Evolutionary conservation across 2,888 invertebrate genomes (phyloP), one percentile per base, ranked within the genome.

Genomic region (Panorpa germanica): DNA sequence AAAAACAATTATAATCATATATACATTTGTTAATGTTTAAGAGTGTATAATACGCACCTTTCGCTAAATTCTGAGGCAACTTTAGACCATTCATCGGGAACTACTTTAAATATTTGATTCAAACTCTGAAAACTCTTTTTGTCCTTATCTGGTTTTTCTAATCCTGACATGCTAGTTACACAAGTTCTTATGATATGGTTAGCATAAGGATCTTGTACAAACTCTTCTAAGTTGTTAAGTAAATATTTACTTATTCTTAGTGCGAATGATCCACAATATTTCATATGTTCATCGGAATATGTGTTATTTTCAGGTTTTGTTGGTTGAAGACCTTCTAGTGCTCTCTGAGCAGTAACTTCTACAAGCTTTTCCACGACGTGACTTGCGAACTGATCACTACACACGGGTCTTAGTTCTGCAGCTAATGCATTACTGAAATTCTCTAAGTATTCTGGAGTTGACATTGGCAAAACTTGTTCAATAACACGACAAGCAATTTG

Each of bases 201-300:
- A 0, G 75, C 81, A 38, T 75, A 80, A 0, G 57, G 55, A 45
- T 85, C 78, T 66, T 70, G 73, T 0, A 80, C 63, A 43, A 76
- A 85, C 44, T 85, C 83, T 47, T 85, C 85, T 34, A 82, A 55
- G 55, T 86, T 86, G 48, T 86, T 86, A 1, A 82, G 50, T 13
- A 74, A 58, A 50, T 77, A 86, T 53, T 70, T 76, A 34, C 72
- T 65, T 4, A 77, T 56, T 49, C 75, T 80, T 9, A 74, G 37
- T 2, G 75, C 65, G 46, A 76, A 77, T 8, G 65, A 55, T 3
- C 63, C 56, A 39, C 73, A 78, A 25, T 53, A 57, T 18, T 56
- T 43, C n/a, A 60, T 45, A 35, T 69, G 69, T 3, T 57, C 53
- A 4, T 53, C 42, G 37, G 49, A 50, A 38, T 49, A 54, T 5